Conservation (phyloP, 1,140 invertebrate genomes). For the Hycleus cichorii region DNA sequence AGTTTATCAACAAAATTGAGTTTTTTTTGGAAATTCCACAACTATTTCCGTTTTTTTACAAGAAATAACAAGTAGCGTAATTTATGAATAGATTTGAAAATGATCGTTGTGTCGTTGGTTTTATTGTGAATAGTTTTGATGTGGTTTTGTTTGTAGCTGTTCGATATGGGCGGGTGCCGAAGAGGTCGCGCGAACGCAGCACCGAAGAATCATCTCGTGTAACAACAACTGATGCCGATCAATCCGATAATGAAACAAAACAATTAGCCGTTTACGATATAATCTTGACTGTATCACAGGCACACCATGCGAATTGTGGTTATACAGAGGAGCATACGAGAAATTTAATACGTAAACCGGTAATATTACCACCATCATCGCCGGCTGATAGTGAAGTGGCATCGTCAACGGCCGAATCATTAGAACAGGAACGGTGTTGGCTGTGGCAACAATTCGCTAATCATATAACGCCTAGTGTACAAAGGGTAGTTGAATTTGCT, state of each 20-base stretch:
- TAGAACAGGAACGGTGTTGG: constrained; percentile 62
- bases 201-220: constrained; percentile 39
- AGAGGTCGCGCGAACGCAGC: constrained; percentile 73
- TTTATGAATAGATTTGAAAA: background rate
- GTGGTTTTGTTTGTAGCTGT: constrained; percentile 59
- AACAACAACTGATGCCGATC: constrained; percentile 45
- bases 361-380: constrained; percentile 53
- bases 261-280: constrained; percentile 71
- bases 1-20: no score
- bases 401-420: constrained; percentile 58
- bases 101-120: background rate
- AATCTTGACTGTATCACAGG: constrained; percentile 80
- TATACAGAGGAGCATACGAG: constrained; percentile 82
- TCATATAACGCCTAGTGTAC: constrained; percentile 76
- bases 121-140: background rate
- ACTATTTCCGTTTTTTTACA: no score
- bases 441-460: constrained; percentile 72
- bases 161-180: constrained; percentile 90
- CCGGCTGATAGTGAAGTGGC: constrained; percentile 46
- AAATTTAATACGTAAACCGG: constrained; percentile 61
- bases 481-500: constrained; percentile 88
- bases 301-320: constrained; percentile 81
- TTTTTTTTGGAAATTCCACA: no score
- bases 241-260: constrained; percentile 42
- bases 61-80: no score